phyloP scores from a whole-genome alignment of 2,888 invertebrate species.

The Agapostemon virescens region DNA sequence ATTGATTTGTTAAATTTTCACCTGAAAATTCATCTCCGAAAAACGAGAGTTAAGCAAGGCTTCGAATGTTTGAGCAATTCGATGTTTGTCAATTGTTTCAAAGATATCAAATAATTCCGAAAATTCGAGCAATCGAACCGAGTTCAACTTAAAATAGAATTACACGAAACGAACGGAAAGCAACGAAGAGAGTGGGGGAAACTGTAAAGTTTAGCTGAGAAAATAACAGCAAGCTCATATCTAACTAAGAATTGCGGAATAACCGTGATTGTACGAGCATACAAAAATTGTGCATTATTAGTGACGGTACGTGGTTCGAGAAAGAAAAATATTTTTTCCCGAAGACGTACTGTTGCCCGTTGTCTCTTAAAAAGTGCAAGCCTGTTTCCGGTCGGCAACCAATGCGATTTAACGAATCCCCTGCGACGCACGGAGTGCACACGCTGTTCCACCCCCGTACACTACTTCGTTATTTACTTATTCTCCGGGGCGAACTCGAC shows the following conservation, averaged over 20 bases:
- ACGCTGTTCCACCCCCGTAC: conserved; percentile 38
- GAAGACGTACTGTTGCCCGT: not conserved
- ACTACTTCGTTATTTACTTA: conserved; percentile 56
- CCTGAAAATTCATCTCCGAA: no score
- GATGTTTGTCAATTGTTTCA: no score
- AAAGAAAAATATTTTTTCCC: not conserved
- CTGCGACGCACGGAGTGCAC: conserved; percentile 29
- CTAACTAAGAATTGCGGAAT: not conserved
- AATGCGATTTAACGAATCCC: conserved; percentile 53
- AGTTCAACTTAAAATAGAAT: no score
- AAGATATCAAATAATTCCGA: no score
- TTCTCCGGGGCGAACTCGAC: conserved; percentile 32
- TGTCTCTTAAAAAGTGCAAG: conserved; percentile 10
- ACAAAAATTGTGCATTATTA: not conserved
- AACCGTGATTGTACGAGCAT: not conserved
- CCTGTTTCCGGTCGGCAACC: conserved; percentile 20
- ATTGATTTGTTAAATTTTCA: no score
- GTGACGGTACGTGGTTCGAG: not conserved
- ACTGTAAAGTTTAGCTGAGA: no score
- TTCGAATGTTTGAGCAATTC: no score
- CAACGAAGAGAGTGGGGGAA: no score
- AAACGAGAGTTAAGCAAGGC: no score
- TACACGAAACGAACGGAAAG: no score
- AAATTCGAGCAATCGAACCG: no score
- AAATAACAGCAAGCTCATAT: no score